Evolutionary conservation across 2,797 vertebrate species (phyloP).

Genomic region (Pseudomugil gertrudae): DNA sequence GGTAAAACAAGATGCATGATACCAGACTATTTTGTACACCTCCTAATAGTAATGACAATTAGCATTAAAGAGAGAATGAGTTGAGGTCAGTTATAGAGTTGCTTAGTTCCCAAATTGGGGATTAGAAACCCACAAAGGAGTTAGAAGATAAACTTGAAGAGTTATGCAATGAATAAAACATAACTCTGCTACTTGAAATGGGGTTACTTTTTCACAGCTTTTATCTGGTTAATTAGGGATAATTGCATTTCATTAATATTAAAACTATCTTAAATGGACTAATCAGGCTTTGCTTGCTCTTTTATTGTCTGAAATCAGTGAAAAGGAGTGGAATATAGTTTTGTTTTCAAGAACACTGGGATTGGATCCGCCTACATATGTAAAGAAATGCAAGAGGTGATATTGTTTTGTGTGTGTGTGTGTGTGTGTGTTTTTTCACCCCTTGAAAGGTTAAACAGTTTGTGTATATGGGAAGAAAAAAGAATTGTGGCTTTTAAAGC

Average conservation of each 20-base stretch:
- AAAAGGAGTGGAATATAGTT: not conserved
- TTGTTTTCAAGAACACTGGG: not conserved
- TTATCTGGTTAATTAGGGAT: conserved; percentile 24
- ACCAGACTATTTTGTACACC: conserved; percentile 5
- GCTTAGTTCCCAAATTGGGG: conserved; percentile 8
- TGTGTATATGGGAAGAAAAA: not conserved
- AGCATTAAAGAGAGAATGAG: conserved; percentile 20
- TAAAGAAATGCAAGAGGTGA: not conserved
- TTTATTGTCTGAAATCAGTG: conserved; percentile 1
- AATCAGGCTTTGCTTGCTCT: conserved; percentile 15
- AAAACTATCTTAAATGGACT: conserved; percentile 13
- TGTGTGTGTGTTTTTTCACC: not conserved
- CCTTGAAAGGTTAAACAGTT: not conserved
- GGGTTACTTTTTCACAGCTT: conserved; percentile 20
- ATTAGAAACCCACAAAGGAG: conserved; percentile 2
- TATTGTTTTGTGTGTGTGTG: too few relatives aligned
- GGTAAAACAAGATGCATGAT: conserved; percentile 5
- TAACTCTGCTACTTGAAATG: conserved; percentile 3
- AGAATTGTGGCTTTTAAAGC: not conserved
- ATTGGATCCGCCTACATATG: not conserved
- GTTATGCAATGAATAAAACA: conserved; percentile 24
- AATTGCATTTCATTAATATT: conserved; percentile 24
- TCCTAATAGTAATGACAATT: not conserved
- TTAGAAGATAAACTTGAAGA: conserved; percentile 23
- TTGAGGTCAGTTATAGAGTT: conserved; percentile 24